Conservation (phyloP, 2,888 invertebrate species). For the Tolmerus cingulatus region DNA sequence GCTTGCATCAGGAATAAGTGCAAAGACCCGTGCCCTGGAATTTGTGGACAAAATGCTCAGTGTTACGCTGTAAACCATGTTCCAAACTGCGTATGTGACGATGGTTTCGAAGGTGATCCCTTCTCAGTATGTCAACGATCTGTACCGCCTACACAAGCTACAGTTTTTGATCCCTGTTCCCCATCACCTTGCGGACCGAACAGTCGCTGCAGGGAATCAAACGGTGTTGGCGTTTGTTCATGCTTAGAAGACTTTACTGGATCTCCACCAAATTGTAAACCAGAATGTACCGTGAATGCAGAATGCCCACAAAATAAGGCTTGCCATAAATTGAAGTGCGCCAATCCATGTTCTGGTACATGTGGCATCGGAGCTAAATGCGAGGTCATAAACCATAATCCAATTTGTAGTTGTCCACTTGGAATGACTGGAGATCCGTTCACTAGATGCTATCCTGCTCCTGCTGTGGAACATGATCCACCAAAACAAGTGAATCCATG, state of each 20-base stretch:
- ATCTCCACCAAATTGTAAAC: conserved; percentile 81
- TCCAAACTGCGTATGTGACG: conserved; percentile 82
- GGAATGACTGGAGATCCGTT: conserved; percentile 84
- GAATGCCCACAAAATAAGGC: conserved; percentile 82
- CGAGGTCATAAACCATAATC: conserved; percentile 81
- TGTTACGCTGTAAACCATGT: conserved; percentile 86
- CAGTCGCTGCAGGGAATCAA: conserved; percentile 77
- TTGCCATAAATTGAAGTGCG: conserved; percentile 82
- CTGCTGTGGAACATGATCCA: conserved; percentile 54
- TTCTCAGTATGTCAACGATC: conserved; percentile 66
- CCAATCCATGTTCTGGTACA: conserved; percentile 82
- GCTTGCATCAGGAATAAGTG: conserved; percentile 86
- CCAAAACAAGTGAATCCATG: conserved; percentile 68
- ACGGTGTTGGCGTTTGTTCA: conserved; percentile 79
- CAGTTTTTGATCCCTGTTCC: conserved; percentile 68
- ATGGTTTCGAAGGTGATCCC: conserved; percentile 79
- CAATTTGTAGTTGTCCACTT: conserved; percentile 78
- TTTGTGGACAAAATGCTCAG: conserved; percentile 83
- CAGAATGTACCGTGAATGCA: conserved; percentile 83
- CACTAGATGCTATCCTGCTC: conserved; percentile 71
- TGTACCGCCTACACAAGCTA: conserved; percentile 54
- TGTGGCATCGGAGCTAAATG: conserved; percentile 82
- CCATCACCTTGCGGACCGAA: conserved; percentile 85
- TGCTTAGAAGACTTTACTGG: conserved; percentile 77
- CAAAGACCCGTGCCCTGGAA: conserved; percentile 84